A percentile compares a stretch with the other conserved stretches of the same genome.
These are phyloP conservation scores for Leptogaster cylindrica DNA, from an alignment of 2,888 invertebrate genomes.

Conservation along the genomic window DNA sequence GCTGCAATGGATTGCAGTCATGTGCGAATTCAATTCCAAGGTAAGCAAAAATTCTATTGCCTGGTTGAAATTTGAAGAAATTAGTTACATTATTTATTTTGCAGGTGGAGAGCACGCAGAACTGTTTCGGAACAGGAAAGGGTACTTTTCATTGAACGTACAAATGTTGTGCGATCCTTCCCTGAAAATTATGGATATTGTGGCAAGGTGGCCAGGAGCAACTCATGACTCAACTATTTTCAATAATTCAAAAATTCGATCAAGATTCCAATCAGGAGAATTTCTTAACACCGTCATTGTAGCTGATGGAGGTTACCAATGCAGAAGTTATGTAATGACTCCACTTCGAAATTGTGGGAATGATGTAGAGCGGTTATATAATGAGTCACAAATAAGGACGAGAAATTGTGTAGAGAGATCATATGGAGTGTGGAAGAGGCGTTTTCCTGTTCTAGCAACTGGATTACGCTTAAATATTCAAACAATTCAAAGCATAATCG, in stretches of 20 bases:
- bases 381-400: conserved; percentile 42
- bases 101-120: neutral
- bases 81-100: neutral
- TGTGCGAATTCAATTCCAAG: conserved; percentile 15
- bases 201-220: conserved; percentile 13
- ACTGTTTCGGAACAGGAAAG: conserved; percentile 26
- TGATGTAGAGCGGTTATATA: neutral
- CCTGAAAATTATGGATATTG: conserved; percentile 19
- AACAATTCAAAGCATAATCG: conserved; percentile 41
- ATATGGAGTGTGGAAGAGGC: conserved; percentile 44
- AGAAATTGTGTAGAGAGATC: conserved; percentile 40
- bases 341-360: neutral
- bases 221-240: conserved; percentile 27
- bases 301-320: conserved; percentile 19
- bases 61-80: neutral
- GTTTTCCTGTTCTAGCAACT: conserved; percentile 42
- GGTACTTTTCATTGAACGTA: conserved; percentile 16
- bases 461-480: conserved; percentile 35
- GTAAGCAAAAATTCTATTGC: neutral
- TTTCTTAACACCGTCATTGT: conserved; percentile 1
- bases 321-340: conserved; percentile 14
- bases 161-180: neutral
- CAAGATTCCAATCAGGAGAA: conserved; percentile 8
- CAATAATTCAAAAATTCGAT: conserved; percentile 22
- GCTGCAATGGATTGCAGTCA: too few relatives aligned